Conservation (phyloP, 2,888 invertebrate species). For the Amblyteles armatorius region DNA sequence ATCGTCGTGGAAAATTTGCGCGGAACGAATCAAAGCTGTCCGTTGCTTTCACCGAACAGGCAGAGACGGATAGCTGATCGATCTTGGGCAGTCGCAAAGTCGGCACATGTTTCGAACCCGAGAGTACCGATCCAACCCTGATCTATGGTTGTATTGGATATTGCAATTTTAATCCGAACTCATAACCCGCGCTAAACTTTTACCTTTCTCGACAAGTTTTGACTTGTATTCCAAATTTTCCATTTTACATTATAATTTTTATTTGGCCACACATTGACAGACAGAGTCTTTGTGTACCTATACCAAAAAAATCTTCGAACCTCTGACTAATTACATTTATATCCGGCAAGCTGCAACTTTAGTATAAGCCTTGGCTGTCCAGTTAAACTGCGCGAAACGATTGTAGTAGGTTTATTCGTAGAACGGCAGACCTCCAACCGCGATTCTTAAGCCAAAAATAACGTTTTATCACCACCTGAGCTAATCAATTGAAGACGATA, state of each 20-base stretch:
- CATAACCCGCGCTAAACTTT: conserved; percentile 4
- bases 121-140: neutral
- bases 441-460: conserved; percentile 32
- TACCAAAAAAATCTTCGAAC: neutral
- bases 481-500: conserved; percentile 35
- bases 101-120: conserved; percentile 10
- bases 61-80: conserved; percentile 67
- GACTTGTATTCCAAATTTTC: neutral
- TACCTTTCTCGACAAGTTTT: neutral
- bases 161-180: conserved; percentile 45
- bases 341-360: neutral
- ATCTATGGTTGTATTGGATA: conserved; percentile 20
- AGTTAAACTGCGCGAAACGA: neutral
- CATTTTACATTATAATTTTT: neutral
- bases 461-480: neutral
- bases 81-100: conserved; percentile 50
- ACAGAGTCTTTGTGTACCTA: neutral
- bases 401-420: neutral
- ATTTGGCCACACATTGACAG: neutral
- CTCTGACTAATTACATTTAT: neutral
- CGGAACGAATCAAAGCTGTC: conserved; percentile 70
- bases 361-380: neutral
- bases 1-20: conserved; percentile 65
- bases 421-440: conserved; percentile 55
- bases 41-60: conserved; percentile 64